Conservation (phyloP, 53 echinoderm and acorn worm species). For the Glandiceps talaboti region DNA sequence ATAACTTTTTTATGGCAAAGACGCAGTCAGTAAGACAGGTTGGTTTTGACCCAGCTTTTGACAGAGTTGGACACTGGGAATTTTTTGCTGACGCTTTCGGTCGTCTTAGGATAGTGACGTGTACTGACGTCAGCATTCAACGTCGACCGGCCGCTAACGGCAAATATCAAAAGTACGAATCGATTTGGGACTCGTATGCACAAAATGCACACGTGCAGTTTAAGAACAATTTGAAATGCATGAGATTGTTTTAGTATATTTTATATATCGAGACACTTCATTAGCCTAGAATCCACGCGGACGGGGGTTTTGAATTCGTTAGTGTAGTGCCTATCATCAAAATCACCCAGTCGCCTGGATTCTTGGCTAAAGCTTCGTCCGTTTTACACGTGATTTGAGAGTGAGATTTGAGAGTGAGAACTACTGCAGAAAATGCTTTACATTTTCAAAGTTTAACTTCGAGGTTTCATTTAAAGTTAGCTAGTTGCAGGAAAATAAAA, state of each 20-base stretch:
- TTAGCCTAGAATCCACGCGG: too few relatives aligned
- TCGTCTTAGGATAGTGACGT: not conserved
- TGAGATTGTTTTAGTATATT: not conserved
- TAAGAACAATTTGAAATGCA: not conserved
- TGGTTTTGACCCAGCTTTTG: not conserved
- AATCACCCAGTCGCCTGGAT: too few relatives aligned
- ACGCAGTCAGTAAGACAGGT: not conserved
- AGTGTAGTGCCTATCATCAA: too few relatives aligned
- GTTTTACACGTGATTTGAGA: too few relatives aligned
- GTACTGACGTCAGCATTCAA: not conserved
- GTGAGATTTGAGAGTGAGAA: too few relatives aligned
- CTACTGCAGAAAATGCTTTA: too few relatives aligned
- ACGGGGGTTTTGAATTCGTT: too few relatives aligned
- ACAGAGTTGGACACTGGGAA: not conserved
- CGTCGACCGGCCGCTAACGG: not conserved
- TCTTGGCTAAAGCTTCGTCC: too few relatives aligned
- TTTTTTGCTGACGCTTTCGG: not conserved
- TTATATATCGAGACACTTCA: too few relatives aligned
- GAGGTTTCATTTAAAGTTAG: too few relatives aligned
- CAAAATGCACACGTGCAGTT: not conserved
- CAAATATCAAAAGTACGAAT: not conserved
- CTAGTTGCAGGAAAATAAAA: too few relatives aligned
- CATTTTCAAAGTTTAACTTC: too few relatives aligned
- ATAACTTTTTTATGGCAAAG: not conserved
- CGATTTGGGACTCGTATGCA: not conserved